Evolutionary conservation across 2,797 vertebrate genomes (phyloP).

Genomic region (Protosalanx chinensis): DNA sequence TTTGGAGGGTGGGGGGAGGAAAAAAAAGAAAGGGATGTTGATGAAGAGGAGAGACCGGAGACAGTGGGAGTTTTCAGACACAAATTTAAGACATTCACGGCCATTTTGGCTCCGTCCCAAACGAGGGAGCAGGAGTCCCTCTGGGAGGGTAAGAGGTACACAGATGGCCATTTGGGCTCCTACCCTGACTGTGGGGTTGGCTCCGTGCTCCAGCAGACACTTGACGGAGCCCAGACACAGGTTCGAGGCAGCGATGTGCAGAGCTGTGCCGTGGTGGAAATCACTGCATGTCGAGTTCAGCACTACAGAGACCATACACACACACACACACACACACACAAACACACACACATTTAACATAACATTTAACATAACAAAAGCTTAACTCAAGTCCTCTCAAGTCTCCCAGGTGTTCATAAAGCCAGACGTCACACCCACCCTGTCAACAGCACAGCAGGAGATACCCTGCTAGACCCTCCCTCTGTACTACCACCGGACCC

Average conservation of each 20-base stretch:
- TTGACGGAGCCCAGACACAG: conserved; percentile 88
- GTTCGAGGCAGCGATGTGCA: conserved; percentile 94
- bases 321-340: neutral
- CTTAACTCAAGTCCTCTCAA: neutral
- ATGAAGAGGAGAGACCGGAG: no score
- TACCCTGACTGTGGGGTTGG: conserved; percentile 84
- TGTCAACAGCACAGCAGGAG: neutral
- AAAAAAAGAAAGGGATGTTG: neutral
- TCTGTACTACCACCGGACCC: neutral
- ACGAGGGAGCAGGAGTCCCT: no score
- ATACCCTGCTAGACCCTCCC: neutral
- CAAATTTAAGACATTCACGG: no score
- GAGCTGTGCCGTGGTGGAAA: conserved; percentile 86
- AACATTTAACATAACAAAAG: neutral
- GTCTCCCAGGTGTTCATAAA: no score
- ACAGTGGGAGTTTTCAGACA: neutral
- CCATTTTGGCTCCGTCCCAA: no score
- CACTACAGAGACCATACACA: conserved; percentile 63
- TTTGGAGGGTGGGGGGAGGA: neutral
- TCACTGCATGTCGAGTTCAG: conserved; percentile 91
- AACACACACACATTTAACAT: neutral
- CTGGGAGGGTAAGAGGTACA: neutral
- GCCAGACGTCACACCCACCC: neutral
- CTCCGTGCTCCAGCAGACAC: conserved; percentile 90
- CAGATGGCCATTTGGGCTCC: conserved; percentile 4